Evolutionary conservation across 2,888 invertebrate species (phyloP).

Genomic region (Drosophila hamatofila): DNA sequence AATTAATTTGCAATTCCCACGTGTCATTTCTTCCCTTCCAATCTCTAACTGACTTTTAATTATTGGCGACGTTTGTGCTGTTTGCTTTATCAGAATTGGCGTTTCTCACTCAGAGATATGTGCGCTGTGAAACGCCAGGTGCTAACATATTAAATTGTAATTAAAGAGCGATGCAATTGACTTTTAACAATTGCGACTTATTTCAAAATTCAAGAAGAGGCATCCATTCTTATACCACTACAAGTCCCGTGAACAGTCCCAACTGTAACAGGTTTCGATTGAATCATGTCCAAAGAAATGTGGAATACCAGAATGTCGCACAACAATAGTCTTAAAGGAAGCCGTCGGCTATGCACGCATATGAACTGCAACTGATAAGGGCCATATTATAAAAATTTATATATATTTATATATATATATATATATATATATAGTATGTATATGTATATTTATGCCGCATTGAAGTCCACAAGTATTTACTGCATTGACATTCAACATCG

Average conservation of each 20-base stretch:
- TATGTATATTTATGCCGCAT: background rate
- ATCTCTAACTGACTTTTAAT: slow-evolving; percentile 62
- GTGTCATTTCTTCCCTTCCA: slow-evolving; percentile 4
- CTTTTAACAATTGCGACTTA: slow-evolving; percentile 4
- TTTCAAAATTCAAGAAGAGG: background rate
- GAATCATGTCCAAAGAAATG: slow-evolving; percentile 16
- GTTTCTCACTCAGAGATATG: background rate
- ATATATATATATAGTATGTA: background rate
- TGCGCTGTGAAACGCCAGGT: slow-evolving; percentile 38
- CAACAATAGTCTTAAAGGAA: slow-evolving; percentile 10
- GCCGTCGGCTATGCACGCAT: slow-evolving; percentile 22
- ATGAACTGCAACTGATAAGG: slow-evolving; percentile 39
- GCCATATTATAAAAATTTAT: too few species aligned
- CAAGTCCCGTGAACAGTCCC: slow-evolving; percentile 18
- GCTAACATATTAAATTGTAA: slow-evolving; percentile 59
- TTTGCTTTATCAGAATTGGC: slow-evolving; percentile 49
- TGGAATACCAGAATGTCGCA: slow-evolving; percentile 18
- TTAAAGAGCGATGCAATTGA: slow-evolving; percentile 38
- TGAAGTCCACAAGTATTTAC: slow-evolving; percentile 39
- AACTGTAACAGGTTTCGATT: background rate
- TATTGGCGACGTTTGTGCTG: slow-evolving; percentile 22
- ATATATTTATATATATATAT: background rate
- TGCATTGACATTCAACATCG: slow-evolving; percentile 68
- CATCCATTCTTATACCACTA: background rate
- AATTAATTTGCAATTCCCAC: slow-evolving; percentile 39